Percentiles rank a stretch among this genome's conserved stretches.
These are phyloP conservation scores for Columba livia DNA, from an alignment of 2,113 vertebrate genomes.

Conservation along the genomic window DNA sequence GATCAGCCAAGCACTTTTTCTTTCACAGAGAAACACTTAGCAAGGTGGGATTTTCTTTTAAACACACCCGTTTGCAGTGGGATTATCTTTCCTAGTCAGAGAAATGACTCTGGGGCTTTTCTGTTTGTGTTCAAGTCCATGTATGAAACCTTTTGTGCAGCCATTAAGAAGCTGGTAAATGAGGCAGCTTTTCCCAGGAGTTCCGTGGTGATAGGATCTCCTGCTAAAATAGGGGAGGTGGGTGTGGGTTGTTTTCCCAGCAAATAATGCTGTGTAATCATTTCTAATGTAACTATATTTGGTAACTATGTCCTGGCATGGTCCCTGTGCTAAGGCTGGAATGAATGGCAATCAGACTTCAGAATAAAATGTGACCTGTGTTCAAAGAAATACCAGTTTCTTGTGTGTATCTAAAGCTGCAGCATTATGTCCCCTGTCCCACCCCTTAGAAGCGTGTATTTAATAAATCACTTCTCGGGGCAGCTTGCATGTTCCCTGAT, in stretches of 20 bases:
- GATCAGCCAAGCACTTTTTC: background rate
- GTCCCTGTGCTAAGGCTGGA: background rate
- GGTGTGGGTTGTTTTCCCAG: background rate
- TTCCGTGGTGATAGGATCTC: background rate
- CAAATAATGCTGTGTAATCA: background rate
- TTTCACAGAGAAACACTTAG: background rate
- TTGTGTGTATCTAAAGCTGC: background rate
- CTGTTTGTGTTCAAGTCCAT: background rate
- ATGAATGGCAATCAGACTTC: background rate
- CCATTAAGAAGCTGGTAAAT: background rate
- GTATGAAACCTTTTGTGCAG: background rate
- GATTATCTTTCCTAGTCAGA: background rate
- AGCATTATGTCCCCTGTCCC: accelerated
- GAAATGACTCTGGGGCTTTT: background rate
- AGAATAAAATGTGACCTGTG: background rate
- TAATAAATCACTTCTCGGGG: background rate
- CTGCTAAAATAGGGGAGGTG: background rate
- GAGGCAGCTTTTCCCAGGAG: background rate
- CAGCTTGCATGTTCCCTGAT: background rate
- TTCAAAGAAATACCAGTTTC: background rate
- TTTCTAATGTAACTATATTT: background rate
- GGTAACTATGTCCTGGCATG: background rate
- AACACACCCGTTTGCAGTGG: background rate
- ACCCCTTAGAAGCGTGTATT: background rate
- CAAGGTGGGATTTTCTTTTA: background rate